Conservation (phyloP, 2,113 vertebrate species). For the Actenoides hombroni region DNA sequence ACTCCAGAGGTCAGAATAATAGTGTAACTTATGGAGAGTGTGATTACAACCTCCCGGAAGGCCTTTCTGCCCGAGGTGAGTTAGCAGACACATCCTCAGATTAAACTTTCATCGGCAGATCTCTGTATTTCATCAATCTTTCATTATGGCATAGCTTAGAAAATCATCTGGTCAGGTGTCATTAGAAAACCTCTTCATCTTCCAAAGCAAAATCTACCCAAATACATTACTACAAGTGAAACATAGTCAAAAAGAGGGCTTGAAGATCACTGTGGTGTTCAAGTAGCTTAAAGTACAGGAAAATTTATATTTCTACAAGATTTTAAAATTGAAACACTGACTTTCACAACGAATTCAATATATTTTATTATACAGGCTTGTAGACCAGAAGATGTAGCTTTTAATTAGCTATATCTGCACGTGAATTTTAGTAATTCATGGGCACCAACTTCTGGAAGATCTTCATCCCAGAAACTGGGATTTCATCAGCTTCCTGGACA, state of each 20-base stretch:
- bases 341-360: not conserved
- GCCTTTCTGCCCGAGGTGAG: constrained; percentile 43
- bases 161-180: constrained; percentile 54
- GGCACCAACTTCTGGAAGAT: not conserved
- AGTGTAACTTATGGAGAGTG: not conserved
- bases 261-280: not conserved
- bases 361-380: not conserved
- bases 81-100: constrained; percentile 62
- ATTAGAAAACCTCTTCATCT: constrained; percentile 70
- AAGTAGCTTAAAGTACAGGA: not conserved
- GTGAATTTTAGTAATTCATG: not conserved
- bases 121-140: constrained; percentile 82
- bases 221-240: not conserved
- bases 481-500: not conserved
- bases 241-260: not conserved
- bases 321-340: not conserved
- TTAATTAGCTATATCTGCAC: too few relatives aligned
- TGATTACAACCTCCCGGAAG: constrained; percentile 37
- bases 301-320: not conserved
- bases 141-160: constrained; percentile 65
- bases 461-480: not conserved
- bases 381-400: not conserved
- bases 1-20: constrained; percentile 46
- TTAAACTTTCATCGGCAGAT: constrained; percentile 81
- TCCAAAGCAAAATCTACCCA: not conserved